Percentiles rank a stretch among this genome's conserved stretches.
These are phyloP conservation scores for Aphis craccivora DNA, from an alignment of 1,140 invertebrate species.

Conservation along the genomic window DNA sequence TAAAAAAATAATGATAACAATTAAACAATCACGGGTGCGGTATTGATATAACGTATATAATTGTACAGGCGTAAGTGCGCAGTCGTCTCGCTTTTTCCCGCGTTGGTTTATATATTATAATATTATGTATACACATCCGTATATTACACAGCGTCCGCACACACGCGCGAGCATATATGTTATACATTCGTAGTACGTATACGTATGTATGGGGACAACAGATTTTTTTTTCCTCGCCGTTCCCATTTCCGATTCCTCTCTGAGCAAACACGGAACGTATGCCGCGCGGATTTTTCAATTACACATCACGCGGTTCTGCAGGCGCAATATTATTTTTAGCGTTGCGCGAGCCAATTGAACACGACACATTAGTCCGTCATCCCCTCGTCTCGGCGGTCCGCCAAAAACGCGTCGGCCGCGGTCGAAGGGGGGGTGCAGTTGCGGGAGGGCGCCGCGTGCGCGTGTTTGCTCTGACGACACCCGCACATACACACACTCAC, in stretches of 20 bases:
- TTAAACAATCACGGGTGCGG: background rate
- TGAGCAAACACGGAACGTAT: conserved; percentile 52
- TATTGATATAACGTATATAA: background rate
- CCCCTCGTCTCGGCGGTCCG: conserved; percentile 17
- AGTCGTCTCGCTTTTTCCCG: too few relatives aligned
- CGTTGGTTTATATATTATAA: too few relatives aligned
- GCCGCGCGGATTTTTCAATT: conserved; percentile 46
- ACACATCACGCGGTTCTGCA: background rate
- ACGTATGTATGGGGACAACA: background rate
- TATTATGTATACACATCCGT: too few relatives aligned
- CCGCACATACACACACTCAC: background rate
- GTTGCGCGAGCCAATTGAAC: conserved; percentile 30
- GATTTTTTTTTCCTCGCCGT: background rate
- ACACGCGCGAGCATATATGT: too few relatives aligned
- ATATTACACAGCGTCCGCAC: too few relatives aligned
- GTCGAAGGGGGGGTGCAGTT: too few relatives aligned
- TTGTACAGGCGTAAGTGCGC: background rate
- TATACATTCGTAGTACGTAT: too few relatives aligned
- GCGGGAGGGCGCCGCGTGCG: conserved; percentile 7
- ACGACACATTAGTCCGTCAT: conserved; percentile 34
- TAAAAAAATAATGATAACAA: conserved; percentile 12
- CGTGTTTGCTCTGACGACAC: conserved; percentile 54
- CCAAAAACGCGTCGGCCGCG: background rate
- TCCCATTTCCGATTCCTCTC: conserved; percentile 26
- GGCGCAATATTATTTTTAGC: conserved; percentile 42